Evolutionary conservation across 2,113 vertebrate species (phyloP), one percentile per base, ranked within the genome.

Genomic region (Micromys minutus): DNA sequence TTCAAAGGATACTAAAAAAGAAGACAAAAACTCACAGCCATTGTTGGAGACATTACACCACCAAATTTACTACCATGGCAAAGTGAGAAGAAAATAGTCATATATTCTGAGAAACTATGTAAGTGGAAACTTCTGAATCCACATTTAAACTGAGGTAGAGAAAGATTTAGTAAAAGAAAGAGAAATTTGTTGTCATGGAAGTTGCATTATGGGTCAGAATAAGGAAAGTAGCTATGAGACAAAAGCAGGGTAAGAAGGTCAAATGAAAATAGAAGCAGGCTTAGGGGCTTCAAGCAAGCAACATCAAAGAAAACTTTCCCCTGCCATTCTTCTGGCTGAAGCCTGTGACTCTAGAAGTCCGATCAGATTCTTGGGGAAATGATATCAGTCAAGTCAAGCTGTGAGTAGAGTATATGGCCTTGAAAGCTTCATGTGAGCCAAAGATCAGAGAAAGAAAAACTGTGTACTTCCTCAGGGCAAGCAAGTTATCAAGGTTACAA

Each of bases 201-300:
- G 31, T 42, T 74, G 55, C 39, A 94, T 87, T 84, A 94, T 75
- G 84, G 80, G 92, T 29, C 34, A 36, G 34, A 52, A 72, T 92
- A 93, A 94, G n/a, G 76, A 84, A 85, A 81, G 22, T 7, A 67
- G 57, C 89, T n/a, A 31, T 17, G 31, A 92, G 85, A 75, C n/a
- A 52, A 87, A 89, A 63, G 39, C n/a, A 87, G 11, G n/a, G 17
- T 57, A 47, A 50, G 34, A 15, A 76, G 21, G 94, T 94, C 55
- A 94, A 85, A 93, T 69, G 19, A 86, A 92, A 11, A 93, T 21
- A 24, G 22, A 21, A 24, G 4, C n/a, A 84, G 15, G 15, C 65
- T 87, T 85, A 63, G 5, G 39, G 42, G 47, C 45, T 12, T 80
- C 90, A 45, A 91, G 13, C 21, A 52, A 80, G 85, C 90, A 92